Evolutionary conservation across 2,113 vertebrate species (phyloP), one percentile per base, ranked within the genome.

Genomic region (Periophthalmodon schlosseri): DNA sequence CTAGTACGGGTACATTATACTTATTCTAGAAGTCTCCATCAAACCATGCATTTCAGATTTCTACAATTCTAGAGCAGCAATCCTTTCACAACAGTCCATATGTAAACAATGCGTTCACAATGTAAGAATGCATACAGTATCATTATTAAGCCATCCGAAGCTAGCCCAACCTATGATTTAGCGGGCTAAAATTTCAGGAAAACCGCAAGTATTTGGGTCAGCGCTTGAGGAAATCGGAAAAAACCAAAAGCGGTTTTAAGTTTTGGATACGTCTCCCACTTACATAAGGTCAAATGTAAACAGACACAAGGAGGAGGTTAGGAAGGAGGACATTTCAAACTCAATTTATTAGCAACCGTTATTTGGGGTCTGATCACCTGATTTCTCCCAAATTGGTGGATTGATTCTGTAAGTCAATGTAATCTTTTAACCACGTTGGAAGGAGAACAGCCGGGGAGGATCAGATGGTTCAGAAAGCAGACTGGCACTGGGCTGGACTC

Each of bases 351-450:
- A 18, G 52, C 10, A 67, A 73, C 36, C 65, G 52, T 78, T 74
- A 77, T 89, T 75, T 81, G 28, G 63, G 49, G 16, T 34, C 39
- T 44, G 67, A 74, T 34, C 72, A 52, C n/a, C 36, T 44, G 73
- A 65, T 15, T 70, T 61, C 63, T 60, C 12, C 58, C 70, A 60
- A 75, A 74, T 78, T 78, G 68, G 28, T 15, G 8, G 65, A 70
- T 76, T 39, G 72, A 76, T 71, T 74, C 6, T 34, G 15, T 60
- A 78, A 87, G 78, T 71, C 69, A 11, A 72, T n/a, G 63, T 88
- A 91, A 88, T 90, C 82, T 81, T 75, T 69, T 84, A 91, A 88
- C 84, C 0, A n/a, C 76, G 69, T 90, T 88, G 84, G 84, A 73
- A 66, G 71, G 75, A 86, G 67, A 82, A 69, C 86, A 89, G 88